Base-by-base conservation (phyloP, 2,113 vertebrate genomes). In the Prinia subflava region DNA sequence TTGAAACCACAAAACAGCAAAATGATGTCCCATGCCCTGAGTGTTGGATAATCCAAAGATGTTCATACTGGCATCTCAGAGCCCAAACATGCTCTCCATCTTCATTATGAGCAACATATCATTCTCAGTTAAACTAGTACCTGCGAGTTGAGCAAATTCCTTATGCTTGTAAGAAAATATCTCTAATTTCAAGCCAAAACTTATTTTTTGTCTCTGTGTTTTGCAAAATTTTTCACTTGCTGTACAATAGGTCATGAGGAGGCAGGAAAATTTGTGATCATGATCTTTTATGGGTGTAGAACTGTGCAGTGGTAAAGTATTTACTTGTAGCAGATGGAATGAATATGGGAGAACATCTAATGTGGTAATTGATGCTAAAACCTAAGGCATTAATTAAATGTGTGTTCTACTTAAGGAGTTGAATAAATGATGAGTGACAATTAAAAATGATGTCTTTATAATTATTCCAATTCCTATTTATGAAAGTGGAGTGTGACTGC, bases 341-440 rank as follows among this genome's bases (percentile, higher is more conserved):
- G 85, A 95, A 89, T 95, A 95, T 71, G 85, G 90, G 87, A 92
- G 87, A 91, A 94, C 57, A 95, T 96, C 80, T 95, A 94, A 94
- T 87, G 85, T 85, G 65, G 87, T 83, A 94, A 96, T 79, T 96
- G 91, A 94, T 2, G 9, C 65, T 94, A 89, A 92, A 96, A 93
- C 94, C 87, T 68, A 93, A 96, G 92, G 90, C 92, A 96, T 94
- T 96, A 96, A 97, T 97, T 97, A 96, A 97, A 95, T 92, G 79
- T 94, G 94, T 96, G 85, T 76, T 95, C 93, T 95, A 71, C 92
- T 96, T 92, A 94, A 78, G 70, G 73, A 97, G 83, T 90, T 23
- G 59, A 91, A 89, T 79, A 88, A 94, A 94, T 56, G 89, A 97
- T 94, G 87, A 96, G 75, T 95, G 92, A 94, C 90, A 96, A 96